Conservation (phyloP, 2,113 vertebrate genomes). For the Boulengeromyrus knoepffleri region DNA sequence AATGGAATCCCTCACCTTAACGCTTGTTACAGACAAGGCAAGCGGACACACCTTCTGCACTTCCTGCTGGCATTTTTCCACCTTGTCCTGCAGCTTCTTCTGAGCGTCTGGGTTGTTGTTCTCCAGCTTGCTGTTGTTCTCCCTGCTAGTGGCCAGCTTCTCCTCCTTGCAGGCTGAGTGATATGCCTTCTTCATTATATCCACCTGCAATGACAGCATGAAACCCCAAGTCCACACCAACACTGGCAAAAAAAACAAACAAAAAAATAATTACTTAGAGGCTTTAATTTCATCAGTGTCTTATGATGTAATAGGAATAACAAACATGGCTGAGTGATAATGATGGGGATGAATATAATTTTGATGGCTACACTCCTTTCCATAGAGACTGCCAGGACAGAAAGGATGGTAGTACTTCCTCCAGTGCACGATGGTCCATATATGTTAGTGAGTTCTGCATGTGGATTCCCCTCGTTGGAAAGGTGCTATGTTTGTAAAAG, state of each 20-base stretch:
- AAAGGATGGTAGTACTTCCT: not conserved
- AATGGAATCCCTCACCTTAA: not conserved
- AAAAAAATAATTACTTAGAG: not conserved
- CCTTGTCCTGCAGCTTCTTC: constrained; percentile 96
- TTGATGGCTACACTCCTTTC: not conserved
- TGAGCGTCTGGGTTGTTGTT: constrained; percentile 83
- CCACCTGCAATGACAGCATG: constrained; percentile 61
- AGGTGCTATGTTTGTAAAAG: no score
- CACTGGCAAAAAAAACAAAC: not conserved
- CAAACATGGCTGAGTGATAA: not conserved
- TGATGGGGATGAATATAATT: not conserved
- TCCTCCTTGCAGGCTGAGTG: constrained; percentile 94
- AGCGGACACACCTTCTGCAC: constrained; percentile 72
- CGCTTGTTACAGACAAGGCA: not conserved
- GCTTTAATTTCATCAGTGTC: not conserved
- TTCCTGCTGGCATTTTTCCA: constrained; percentile 94
- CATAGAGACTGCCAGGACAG: not conserved
- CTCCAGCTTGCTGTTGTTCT: constrained; percentile 84
- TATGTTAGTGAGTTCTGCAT: no score
- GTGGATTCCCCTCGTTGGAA: no score
- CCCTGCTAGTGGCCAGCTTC: constrained; percentile 82
- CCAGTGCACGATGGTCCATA: no score
- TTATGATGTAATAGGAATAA: not conserved
- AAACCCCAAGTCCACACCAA: not conserved
- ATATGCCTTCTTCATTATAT: constrained; percentile 81